Base-by-base conservation (phyloP, 2,113 vertebrate genomes). In the Vimba vimba region DNA sequence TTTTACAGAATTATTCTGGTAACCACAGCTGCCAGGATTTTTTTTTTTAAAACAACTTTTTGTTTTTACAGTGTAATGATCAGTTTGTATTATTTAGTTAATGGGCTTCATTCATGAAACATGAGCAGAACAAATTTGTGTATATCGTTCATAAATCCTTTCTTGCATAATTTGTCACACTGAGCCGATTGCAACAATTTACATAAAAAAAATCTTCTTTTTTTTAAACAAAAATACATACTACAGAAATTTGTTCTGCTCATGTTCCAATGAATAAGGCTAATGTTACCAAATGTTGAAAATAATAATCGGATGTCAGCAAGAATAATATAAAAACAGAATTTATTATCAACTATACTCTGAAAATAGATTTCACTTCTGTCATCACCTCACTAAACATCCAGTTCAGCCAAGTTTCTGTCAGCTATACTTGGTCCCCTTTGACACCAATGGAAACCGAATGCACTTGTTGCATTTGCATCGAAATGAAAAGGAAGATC, bases 401-500 rank as follows among this genome's bases (percentile, higher is more conserved):
- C n/a, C 13, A 8, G 0, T 47, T 21, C 62, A 50, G 62, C 62
- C 43, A 82, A 33, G 43, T 82, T 82, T 8, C 30, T 45, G 25
- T 69, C 79, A 69, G 43, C 25, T 30, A 21, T 50, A 36, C 62
- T 47, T 50, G 43, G 17, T 66, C 79, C 62, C 47, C 43, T 68
- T 66, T 68, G 62, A 69, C 62, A 36, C 11, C 43, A 69, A 7
- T 82, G 25, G 66, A 73, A 73, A 83, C 9, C 3, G 6, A 68
- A 83, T 43, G 68, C 81, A 57, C 50, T 83, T 73, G 55, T 73
- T 77, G 64, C 33, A 79, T 84, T 71, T 73, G 64, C 55, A 50
- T 73, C 5, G 47, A 78, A 74, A 79, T 85, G 77, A 85, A 69
- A 85, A 39, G 43, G n/a, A 39, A 81, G 55, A 50, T 79, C 66